Evolutionary conservation across 2,888 invertebrate genomes (phyloP), one percentile per base, ranked within the genome.

Genomic region (Disparrhopalites patrizii): DNA sequence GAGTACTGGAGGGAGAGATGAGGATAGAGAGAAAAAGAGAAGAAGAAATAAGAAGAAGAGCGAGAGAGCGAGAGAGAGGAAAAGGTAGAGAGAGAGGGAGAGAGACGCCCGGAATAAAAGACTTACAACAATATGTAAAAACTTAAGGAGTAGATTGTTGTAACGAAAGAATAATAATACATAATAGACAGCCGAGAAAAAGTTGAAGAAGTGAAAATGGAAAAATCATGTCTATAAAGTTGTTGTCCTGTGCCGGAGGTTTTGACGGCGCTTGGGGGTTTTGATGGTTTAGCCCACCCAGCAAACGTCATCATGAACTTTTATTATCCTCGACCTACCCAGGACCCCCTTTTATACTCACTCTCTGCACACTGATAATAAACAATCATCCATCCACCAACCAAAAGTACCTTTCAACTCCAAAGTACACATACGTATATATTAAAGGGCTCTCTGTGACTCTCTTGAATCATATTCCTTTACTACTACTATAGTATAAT

Each of bases 271-370:
- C 62, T 62, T 52, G 62, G 62, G 63, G 63, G 55, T 57, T 61
- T 61, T 66, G 66, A 66, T 60, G 66, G 54, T 36, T 61, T 31
- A 30, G 66, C 43, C 66, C 66, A 66, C 66, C 66, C 66, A 66
- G 54, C 58, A 61, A 61, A 66, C 61, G 60, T 66, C 66, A 66
- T 66, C 66, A 66, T 66, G 60, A 61, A 61, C 61, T 66, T 66
- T 62, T 65, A 65, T 65, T 63, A 65, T 57, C 56, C 47, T 55
- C 63, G 55, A 55, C 63, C 63, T 63, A 28, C 47, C 51, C 38
- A 62, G 62, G 52, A 52, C 62, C 62, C 62, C 47, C 50, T 60
- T 43, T 43, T 28, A 47, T 51, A 47, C 60, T 28, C 47, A 43
- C 60, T 60, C 47, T n/a, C 30, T 28, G 30, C 20, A 7, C 31